A percentile compares a stretch with the other conserved stretches of the same genome.
phyloP scores from a whole-genome alignment of 2,113 vertebrate species.

The Ahaetulla prasina region DNA sequence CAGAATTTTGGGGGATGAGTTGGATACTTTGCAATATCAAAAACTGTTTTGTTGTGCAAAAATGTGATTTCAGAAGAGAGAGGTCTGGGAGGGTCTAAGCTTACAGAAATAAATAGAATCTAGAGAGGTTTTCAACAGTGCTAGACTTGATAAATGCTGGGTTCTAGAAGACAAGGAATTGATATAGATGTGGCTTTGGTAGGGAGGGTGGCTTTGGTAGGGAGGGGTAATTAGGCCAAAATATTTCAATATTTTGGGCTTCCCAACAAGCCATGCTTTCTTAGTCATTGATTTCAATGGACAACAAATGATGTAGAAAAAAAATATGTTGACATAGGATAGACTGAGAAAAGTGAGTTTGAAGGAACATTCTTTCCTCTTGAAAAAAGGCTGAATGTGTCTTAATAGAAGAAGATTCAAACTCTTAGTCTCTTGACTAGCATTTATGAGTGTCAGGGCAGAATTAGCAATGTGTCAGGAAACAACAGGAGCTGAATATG shows the following conservation, averaged over 20 bases:
- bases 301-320: background rate
- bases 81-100: background rate
- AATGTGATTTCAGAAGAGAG: background rate
- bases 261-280: background rate
- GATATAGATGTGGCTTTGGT: background rate
- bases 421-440: background rate
- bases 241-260: background rate
- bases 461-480: background rate
- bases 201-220: background rate
- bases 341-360: background rate
- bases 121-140: background rate
- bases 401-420: background rate
- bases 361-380: background rate
- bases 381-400: background rate
- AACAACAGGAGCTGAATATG: background rate
- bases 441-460: background rate
- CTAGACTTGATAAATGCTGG: background rate
- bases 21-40: background rate
- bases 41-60: background rate
- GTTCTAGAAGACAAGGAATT: background rate
- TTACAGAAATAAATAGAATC: background rate
- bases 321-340: background rate
- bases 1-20: background rate
- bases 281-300: background rate
- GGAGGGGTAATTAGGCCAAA: background rate